phyloP scores from a whole-genome alignment of 2,113 vertebrate species.

The rat (Rattus norvegicus) region DNA sequence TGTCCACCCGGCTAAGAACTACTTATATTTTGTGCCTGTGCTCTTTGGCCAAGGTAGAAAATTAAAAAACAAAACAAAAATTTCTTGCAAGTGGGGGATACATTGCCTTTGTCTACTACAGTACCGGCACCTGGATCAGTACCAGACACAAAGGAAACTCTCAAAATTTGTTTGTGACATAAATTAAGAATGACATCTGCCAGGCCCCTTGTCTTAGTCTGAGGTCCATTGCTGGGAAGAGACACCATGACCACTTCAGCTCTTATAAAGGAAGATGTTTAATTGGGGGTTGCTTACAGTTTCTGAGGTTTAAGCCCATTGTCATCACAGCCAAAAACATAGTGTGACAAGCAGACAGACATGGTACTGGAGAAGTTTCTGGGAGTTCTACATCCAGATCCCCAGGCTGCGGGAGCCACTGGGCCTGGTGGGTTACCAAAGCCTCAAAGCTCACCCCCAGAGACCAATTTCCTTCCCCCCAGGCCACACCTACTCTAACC shows the following conservation, averaged over 20 bases:
- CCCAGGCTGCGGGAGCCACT: neutral
- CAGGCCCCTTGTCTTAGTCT: neutral
- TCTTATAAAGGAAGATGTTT: neutral
- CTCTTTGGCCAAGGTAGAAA: neutral
- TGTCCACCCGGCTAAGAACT: neutral
- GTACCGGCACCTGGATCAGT: neutral
- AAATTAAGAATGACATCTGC: neutral
- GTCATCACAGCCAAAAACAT: neutral
- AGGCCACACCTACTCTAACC: neutral
- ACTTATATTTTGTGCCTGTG: neutral
- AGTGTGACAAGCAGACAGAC: neutral
- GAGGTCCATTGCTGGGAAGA: neutral
- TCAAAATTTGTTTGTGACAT: neutral
- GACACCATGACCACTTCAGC: neutral
- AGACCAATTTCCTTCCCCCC: neutral
- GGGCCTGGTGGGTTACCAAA: neutral
- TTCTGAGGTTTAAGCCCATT: neutral
- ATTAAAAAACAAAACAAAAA: neutral
- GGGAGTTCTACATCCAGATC: neutral
- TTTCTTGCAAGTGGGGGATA: neutral
- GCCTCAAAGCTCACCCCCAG: neutral
- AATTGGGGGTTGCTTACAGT: neutral
- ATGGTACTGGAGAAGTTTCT: neutral
- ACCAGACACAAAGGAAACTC: neutral
- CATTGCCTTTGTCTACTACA: neutral